Conservation (phyloP, 2,113 vertebrate species). For the Nycticorax nycticorax region DNA sequence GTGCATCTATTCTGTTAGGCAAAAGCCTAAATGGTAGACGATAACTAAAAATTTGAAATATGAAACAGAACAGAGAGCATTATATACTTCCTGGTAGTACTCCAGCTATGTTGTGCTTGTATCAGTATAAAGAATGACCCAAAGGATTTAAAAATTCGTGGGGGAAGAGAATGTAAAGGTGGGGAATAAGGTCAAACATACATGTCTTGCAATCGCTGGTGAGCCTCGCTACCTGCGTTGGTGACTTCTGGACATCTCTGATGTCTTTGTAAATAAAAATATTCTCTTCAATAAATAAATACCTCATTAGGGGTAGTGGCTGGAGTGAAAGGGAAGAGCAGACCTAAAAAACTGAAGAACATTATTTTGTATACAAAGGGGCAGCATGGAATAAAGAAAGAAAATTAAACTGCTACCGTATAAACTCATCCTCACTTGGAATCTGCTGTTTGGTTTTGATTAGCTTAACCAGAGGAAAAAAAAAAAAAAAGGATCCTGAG, state of each 20-base stretch:
- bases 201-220: background rate
- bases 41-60: background rate
- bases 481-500: background rate
- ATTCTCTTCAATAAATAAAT: background rate
- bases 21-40: background rate
- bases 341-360: background rate
- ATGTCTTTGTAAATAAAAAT: background rate
- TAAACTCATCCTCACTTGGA: background rate
- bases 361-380: background rate
- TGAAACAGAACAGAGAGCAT: background rate
- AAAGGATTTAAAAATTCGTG: background rate
- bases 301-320: background rate
- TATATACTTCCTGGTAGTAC: background rate
- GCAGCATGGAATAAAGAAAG: background rate
- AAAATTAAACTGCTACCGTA: background rate
- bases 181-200: background rate
- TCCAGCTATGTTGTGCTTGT: background rate
- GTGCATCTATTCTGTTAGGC: background rate
- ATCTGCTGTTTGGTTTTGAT: background rate
- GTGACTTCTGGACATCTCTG: background rate
- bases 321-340: background rate
- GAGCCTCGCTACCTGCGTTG: background rate
- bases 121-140: background rate
- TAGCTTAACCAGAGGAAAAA: background rate
- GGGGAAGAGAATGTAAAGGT: background rate